Conservation (phyloP, 1,140 invertebrate genomes). For the Drosophila ogumai region DNA sequence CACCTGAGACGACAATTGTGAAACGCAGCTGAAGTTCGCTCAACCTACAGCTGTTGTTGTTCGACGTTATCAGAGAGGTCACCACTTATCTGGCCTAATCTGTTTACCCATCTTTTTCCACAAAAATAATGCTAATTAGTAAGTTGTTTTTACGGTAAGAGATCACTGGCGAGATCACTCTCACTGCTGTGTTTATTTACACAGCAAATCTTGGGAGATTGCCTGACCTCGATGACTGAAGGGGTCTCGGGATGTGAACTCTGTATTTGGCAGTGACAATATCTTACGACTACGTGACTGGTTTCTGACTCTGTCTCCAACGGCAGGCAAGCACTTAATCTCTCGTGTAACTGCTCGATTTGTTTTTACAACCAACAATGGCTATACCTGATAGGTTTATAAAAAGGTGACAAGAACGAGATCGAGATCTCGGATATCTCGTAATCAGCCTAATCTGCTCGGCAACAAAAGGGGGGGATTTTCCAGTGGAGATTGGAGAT, state of each 20-base stretch:
- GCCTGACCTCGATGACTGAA: constrained; percentile 32
- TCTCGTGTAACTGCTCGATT: constrained; percentile 37
- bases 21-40: constrained; percentile 1
- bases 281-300: constrained; percentile 50
- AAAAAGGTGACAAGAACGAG: constrained; percentile 42
- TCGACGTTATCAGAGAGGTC: constrained; percentile 30
- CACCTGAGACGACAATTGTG: constrained; percentile 9
- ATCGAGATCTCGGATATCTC: constrained; percentile 17
- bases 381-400: constrained; percentile 6
- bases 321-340: constrained; percentile 1
- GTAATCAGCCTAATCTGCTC: constrained; percentile 16
- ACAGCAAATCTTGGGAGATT: constrained; percentile 3
- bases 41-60: constrained; percentile 12
- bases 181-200: constrained; percentile 20
- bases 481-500: not conserved
- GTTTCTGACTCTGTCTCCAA: constrained; percentile 7
- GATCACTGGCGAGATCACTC: constrained; percentile 30
- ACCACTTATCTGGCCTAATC: constrained; percentile 31
- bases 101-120: constrained; percentile 24
- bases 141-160: constrained; percentile 13
- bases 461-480: not conserved
- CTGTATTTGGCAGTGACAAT: constrained; percentile 30
- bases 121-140: constrained; percentile 8
- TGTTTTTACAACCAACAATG: constrained; percentile 43
- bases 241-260: constrained; percentile 23